phyloP scores from a whole-genome alignment of 2,888 invertebrate species.

The Phortica magna region DNA sequence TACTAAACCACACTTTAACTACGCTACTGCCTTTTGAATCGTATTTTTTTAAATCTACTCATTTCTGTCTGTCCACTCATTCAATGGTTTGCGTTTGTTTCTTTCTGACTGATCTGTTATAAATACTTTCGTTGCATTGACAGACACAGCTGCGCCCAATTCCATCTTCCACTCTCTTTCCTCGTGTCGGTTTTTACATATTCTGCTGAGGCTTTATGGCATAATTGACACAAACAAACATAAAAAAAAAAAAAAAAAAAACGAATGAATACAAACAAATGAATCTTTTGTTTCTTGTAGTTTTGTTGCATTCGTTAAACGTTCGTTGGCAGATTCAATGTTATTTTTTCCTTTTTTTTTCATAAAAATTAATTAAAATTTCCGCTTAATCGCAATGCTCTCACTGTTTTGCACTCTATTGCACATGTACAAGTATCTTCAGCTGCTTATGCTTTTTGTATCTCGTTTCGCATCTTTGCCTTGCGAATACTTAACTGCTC shows the following conservation, averaged over 20 bases:
- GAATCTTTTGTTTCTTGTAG: constrained; percentile 17
- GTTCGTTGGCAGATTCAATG: not conserved
- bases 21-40: not conserved
- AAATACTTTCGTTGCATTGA: constrained; percentile 9
- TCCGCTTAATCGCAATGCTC: constrained; percentile 63
- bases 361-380: constrained; percentile 70
- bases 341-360: constrained; percentile 45
- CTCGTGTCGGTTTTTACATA: not conserved
- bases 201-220: not conserved
- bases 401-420: constrained; percentile 17
- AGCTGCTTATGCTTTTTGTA: not conserved
- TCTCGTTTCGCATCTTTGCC: constrained; percentile 21
- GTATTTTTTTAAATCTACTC: too few species aligned
- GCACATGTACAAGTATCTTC: not conserved
- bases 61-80: not conserved
- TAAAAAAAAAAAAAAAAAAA: not conserved
- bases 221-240: not conserved
- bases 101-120: not conserved
- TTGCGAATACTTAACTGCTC: not conserved
- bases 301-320: not conserved
- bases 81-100: not conserved
- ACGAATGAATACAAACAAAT: constrained; percentile 28
- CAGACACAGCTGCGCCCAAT: constrained; percentile 19
- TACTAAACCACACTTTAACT: too few species aligned
- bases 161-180: not conserved